phyloP scores from a whole-genome alignment of 2,888 invertebrate genomes.

The Pandemis heparana region DNA sequence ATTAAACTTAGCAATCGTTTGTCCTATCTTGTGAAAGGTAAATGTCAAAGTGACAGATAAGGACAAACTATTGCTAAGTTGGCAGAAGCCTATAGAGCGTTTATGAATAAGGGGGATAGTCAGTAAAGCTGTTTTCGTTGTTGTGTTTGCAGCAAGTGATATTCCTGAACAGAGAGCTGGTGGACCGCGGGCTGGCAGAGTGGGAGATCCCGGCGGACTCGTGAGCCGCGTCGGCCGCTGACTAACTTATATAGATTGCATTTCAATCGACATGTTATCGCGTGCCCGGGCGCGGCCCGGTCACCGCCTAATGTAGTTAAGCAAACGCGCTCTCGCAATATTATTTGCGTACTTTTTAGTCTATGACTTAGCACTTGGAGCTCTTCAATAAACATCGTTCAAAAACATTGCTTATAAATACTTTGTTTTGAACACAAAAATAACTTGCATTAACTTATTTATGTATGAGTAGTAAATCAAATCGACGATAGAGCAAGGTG shows the following conservation, averaged over 20 bases:
- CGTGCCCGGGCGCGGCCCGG: slow-evolving; percentile 49
- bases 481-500: slow-evolving; percentile 46
- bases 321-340: slow-evolving; percentile 54
- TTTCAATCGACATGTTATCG: slow-evolving; percentile 69
- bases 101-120: too few relatives aligned
- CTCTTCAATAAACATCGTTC: slow-evolving; percentile 66
- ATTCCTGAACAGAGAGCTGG: slow-evolving; percentile 94
- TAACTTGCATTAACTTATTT: slow-evolving; percentile 39
- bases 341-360: slow-evolving; percentile 56
- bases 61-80: too few relatives aligned
- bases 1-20: too few relatives aligned
- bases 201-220: slow-evolving; percentile 86
- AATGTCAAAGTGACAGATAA: too few relatives aligned
- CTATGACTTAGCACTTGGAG: slow-evolving; percentile 67
- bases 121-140: slow-evolving; percentile 1
- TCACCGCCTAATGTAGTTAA: slow-evolving; percentile 44
- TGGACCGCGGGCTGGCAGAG: slow-evolving; percentile 93
- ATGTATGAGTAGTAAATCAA: slow-evolving; percentile 48
- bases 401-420: slow-evolving; percentile 45
- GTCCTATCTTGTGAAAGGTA: too few relatives aligned
- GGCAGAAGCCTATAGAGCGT: too few relatives aligned
- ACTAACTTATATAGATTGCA: slow-evolving; percentile 74
- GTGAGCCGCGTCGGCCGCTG: slow-evolving; percentile 66
- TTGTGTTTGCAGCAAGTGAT: slow-evolving; percentile 88
- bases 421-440: slow-evolving; percentile 33